phyloP scores from a whole-genome alignment of 2,113 vertebrate genomes.

The Axis porcinus region DNA sequence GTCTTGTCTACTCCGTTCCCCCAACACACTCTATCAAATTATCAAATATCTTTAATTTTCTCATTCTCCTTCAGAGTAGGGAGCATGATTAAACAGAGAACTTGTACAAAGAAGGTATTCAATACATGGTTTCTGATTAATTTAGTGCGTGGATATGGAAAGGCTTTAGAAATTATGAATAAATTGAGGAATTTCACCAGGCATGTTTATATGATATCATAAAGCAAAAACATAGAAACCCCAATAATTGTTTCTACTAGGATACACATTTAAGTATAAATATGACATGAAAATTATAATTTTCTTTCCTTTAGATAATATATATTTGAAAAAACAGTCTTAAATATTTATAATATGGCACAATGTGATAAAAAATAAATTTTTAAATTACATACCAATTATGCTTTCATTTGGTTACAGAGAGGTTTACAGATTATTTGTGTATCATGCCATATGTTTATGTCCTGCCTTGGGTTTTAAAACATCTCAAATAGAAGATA shows the following conservation, averaged over 20 bases:
- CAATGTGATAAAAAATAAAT: neutral
- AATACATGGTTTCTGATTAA: neutral
- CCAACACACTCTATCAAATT: neutral
- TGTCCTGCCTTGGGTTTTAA: neutral
- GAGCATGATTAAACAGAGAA: neutral
- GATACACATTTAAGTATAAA: neutral
- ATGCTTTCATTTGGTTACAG: neutral
- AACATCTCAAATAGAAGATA: neutral
- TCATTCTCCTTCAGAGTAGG: neutral
- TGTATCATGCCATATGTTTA: neutral
- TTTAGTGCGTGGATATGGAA: neutral
- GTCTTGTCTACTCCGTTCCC: neutral
- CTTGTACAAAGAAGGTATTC: neutral
- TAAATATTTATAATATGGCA: neutral
- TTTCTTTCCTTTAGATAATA: neutral
- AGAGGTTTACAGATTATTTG: constrained; percentile 1
- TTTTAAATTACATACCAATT: neutral
- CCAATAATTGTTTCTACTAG: neutral
- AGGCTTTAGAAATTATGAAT: neutral
- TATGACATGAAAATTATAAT: neutral
- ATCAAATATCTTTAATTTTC: neutral
- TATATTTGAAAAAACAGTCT: neutral
- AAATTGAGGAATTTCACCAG: neutral
- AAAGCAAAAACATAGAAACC: neutral
- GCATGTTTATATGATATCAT: neutral